Evolutionary conservation across 1,140 invertebrate genomes (phyloP), one percentile per base, ranked within the genome.

Genomic region (Drosophila lini): DNA sequence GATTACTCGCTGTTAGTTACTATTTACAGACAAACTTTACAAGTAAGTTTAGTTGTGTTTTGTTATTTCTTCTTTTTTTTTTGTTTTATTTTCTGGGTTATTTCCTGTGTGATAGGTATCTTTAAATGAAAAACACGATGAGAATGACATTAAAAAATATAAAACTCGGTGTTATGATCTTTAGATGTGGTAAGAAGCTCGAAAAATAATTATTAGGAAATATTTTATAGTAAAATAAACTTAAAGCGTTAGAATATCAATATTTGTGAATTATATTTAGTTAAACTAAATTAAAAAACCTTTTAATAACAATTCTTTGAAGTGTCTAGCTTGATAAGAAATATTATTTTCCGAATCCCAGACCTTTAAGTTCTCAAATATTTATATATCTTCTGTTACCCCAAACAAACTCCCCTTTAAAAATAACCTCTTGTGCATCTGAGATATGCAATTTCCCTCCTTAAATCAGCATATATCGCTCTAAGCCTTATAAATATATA

Each of bases 1-100:
- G 63, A 62, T 59, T 65, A 31, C 61, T 64, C 52, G 31, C n/a
- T n/a, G 62, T 60, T 61, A 62, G 62, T 65, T 65, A n/a, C 59
- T 45, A 22, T 36, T 62, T 45, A 65, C 57, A 38, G 32, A 22
- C n/a, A 47, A 61, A 65, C 62, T 65, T 47, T 62, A 31, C 25
- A 47, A 45, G 56, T 16, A n/a, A 65, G 31, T 61, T 45, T 15
- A 15, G 50, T 36, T 50, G 16, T 31, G 25, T 53, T 36, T 53
- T 9, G 19, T 22, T 16, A 3, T 6, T 19, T 19, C 1, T 44
- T 42, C 9, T 41, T n/a, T 38, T 38, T 38, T 38, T 44, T 44
- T 19, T 44, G 41, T 44, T 7, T 36, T n/a, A 36, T 61, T 62
- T 19, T 16, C 31, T 50, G 45, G 58, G 3, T 25, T 47, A 41